These are phyloP conservation scores for Chionoecetes opilio DNA, from an alignment of 1,140 invertebrate species.

Conservation along the genomic window DNA sequence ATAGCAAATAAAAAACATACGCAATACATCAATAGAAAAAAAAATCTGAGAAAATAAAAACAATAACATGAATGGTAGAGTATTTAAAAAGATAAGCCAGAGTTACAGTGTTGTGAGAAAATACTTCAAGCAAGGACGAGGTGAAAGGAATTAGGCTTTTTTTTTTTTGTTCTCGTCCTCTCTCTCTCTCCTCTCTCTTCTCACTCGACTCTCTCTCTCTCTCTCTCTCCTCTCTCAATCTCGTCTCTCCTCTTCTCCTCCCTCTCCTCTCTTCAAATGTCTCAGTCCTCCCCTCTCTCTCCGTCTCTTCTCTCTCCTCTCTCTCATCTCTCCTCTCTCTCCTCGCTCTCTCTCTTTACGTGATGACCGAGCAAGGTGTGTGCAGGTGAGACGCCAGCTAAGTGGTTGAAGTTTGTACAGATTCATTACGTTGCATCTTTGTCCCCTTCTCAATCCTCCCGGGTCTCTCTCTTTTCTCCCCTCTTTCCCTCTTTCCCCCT, in stretches of 20 bases:
- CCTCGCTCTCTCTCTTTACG: background rate
- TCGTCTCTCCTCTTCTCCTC: background rate
- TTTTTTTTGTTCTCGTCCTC: background rate
- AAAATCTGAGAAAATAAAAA: background rate
- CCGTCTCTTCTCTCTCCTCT: background rate
- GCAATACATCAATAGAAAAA: background rate
- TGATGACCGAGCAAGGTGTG: background rate
- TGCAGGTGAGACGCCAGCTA: background rate
- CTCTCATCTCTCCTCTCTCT: background rate
- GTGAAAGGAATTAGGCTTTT: background rate
- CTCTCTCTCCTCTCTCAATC: too few relatives aligned
- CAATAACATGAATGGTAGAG: background rate
- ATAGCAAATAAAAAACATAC: too few relatives aligned
- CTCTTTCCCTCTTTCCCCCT: too few relatives aligned
- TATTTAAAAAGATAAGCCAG: background rate
- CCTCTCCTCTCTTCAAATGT: background rate
- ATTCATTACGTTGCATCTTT: slow-evolving; percentile 9
- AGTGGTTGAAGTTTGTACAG: background rate
- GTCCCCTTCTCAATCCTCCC: background rate
- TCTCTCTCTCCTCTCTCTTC: background rate
- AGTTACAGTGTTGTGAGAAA: background rate
- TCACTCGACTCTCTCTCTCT: too few relatives aligned
- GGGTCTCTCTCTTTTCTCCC: too few relatives aligned
- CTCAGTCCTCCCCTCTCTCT: background rate
- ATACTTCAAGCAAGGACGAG: background rate